phyloP scores from a whole-genome alignment of 2,888 invertebrate genomes.

The Cactoblastis cactorum region DNA sequence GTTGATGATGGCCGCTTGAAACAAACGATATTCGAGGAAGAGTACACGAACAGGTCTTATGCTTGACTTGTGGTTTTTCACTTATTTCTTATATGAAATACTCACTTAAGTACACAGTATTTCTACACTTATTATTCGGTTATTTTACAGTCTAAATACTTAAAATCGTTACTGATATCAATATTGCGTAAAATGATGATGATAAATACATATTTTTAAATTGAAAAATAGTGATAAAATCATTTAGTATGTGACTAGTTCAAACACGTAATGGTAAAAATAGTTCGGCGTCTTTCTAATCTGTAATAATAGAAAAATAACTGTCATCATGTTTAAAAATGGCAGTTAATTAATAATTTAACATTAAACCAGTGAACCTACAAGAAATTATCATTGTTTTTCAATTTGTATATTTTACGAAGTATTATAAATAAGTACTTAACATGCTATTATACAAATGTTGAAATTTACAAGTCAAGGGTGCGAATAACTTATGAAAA shows the following conservation, averaged over 20 bases:
- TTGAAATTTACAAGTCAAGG: constrained; percentile 13
- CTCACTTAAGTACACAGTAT: not conserved
- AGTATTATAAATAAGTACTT: no score
- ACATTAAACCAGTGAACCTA: no score
- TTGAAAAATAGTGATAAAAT: not conserved
- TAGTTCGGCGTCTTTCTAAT: no score
- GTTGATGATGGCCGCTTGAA: constrained; percentile 25
- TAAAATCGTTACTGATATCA: no score
- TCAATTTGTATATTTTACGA: not conserved
- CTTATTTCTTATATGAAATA: constrained; percentile 1
- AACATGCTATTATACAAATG: constrained; percentile 2
- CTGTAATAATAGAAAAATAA: no score
- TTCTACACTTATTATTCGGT: not conserved
- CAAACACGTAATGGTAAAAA: no score
- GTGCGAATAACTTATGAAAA: constrained; percentile 27
- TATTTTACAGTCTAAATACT: not conserved
- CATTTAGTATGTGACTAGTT: no score
- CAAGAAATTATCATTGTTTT: not conserved
- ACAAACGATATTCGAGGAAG: constrained; percentile 27
- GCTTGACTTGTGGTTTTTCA: constrained; percentile 17
- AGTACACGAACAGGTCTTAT: constrained; percentile 27
- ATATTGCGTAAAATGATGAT: no score
- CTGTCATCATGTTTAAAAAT: no score
- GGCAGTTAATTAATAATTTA: no score
- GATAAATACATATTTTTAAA: not conserved